Evolutionary conservation across 2,888 invertebrate genomes (phyloP).

Genomic region (Dimorphilus gyrociliatus): DNA sequence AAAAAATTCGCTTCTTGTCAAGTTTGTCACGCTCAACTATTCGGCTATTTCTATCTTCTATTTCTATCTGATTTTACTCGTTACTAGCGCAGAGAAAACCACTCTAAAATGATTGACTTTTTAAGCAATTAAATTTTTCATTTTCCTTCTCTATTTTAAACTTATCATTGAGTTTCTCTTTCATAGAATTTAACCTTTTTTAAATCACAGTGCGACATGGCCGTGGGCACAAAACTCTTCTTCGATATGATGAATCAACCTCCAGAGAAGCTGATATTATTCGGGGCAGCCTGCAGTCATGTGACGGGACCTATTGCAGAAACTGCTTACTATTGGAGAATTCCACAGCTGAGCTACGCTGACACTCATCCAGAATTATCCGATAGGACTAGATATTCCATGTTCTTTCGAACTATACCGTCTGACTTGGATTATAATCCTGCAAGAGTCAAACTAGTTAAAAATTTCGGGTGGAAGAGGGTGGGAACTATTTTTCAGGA

Average conservation of each 20-base stretch:
- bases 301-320: slow-evolving; percentile 94
- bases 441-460: slow-evolving; percentile 67
- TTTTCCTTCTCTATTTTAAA: no score
- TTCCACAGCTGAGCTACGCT: slow-evolving; percentile 87
- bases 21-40: no score
- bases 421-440: slow-evolving; percentile 89
- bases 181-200: no score
- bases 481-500: slow-evolving; percentile 75
- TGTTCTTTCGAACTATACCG: slow-evolving; percentile 89
- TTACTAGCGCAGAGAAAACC: no score
- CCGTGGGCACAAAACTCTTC: slow-evolving; percentile 29
- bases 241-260: slow-evolving; percentile 31
- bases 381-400: slow-evolving; percentile 53
- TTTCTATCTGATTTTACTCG: no score
- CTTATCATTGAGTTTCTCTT: no score
- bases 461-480: slow-evolving; percentile 87
- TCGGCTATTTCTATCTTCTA: no score
- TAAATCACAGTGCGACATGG: slow-evolving; percentile 38
- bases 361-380: slow-evolving; percentile 90
- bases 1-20: no score
- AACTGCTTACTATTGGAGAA: slow-evolving; percentile 88
- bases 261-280: slow-evolving; percentile 68
- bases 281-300: slow-evolving; percentile 87
- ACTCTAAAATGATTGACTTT: no score
- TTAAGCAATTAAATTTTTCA: no score